These are phyloP conservation scores for Polymixis flavicincta DNA, from an alignment of 2,888 invertebrate species.

Conservation along the genomic window DNA sequence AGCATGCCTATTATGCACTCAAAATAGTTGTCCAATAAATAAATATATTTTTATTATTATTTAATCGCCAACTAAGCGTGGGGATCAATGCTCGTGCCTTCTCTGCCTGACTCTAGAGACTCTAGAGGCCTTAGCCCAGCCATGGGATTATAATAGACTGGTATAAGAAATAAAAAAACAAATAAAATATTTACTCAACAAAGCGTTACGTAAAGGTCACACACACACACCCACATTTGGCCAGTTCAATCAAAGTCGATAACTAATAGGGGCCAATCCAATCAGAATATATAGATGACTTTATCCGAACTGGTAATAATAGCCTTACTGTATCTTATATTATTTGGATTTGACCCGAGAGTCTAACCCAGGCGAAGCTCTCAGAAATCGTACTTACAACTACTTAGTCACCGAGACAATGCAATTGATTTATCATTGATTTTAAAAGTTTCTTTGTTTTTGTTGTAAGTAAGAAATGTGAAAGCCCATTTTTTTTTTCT, in stretches of 20 bases:
- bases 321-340: neutral
- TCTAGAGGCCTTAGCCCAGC: too few relatives aligned
- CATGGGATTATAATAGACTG: too few relatives aligned
- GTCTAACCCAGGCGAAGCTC: too few relatives aligned
- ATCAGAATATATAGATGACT: neutral
- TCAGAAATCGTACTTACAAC: neutral
- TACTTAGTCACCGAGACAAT: neutral
- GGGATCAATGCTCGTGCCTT: too few relatives aligned
- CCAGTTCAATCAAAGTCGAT: too few relatives aligned
- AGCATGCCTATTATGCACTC: neutral
- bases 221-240: neutral
- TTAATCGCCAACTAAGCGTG: too few relatives aligned
- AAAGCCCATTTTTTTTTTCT: neutral
- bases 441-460: neutral
- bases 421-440: slow-evolving; percentile 8
- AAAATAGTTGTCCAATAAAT: neutral
- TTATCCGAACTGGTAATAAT: neutral
- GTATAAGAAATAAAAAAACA: too few relatives aligned
- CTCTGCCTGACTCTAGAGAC: too few relatives aligned
- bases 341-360: too few relatives aligned
- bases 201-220: neutral
- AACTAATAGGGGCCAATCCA: neutral
- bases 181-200: neutral
- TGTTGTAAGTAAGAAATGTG: too few relatives aligned
- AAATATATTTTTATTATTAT: too few relatives aligned